Percentiles rank a stretch among this genome's conserved stretches.
Evolutionary conservation across 2,888 invertebrate genomes (phyloP).

Genomic region (Liopterus haemorrhoidalis): DNA sequence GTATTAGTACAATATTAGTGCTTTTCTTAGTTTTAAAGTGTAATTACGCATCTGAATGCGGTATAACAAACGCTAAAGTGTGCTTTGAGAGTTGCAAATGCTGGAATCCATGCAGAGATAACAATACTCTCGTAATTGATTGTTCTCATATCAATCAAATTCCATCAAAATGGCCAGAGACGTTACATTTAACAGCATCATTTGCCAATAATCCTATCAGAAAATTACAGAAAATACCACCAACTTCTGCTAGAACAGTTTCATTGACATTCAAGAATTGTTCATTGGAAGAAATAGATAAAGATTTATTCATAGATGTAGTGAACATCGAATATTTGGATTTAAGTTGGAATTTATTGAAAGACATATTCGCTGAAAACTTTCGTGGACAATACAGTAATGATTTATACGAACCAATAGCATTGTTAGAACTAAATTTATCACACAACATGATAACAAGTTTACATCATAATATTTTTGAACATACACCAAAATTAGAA

Average conservation of each 20-base stretch:
- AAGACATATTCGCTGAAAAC: conserved; percentile 54
- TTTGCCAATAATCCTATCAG: conserved; percentile 54
- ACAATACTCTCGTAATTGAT: conserved; percentile 36
- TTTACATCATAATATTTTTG: conserved; percentile 56
- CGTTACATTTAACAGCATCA: conserved; percentile 48
- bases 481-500: conserved; percentile 57
- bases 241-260: conserved; percentile 45
- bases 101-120: conserved; percentile 25
- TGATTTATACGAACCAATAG: conserved; percentile 53
- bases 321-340: conserved; percentile 51
- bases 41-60: no score
- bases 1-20: no score
- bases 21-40: no score
- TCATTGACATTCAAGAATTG: conserved; percentile 53
- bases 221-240: conserved; percentile 47
- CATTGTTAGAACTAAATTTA: conserved; percentile 55
- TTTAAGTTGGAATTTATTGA: conserved; percentile 52
- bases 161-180: conserved; percentile 41
- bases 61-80: no score
- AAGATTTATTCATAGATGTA: conserved; percentile 50
- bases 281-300: conserved; percentile 48
- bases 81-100: conserved; percentile 38
- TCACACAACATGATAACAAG: conserved; percentile 60
- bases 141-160: conserved; percentile 38
- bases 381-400: conserved; percentile 61